A percentile compares a stretch with the other conserved stretches of the same genome.
Conservation (phyloP, 1,140 invertebrate species). For the Dinoponera quadriceps region DNA sequence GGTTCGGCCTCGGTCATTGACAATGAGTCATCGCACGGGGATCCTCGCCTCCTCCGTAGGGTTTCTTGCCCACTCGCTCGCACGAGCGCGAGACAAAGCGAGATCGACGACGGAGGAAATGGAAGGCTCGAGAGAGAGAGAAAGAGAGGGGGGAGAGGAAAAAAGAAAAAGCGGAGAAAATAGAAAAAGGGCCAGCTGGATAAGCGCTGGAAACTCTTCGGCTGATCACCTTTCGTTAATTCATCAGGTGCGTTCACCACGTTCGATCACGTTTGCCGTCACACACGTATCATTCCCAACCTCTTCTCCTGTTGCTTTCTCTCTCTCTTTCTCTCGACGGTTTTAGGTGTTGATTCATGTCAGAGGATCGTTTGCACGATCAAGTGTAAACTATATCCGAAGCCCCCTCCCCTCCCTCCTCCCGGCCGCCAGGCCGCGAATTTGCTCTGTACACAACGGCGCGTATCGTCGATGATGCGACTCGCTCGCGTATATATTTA, state of each 20-base stretch:
- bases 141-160: background rate
- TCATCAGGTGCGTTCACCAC: background rate
- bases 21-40: constrained; percentile 77
- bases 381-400: constrained; percentile 19
- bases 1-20: constrained; percentile 75
- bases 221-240: background rate
- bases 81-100: constrained; percentile 30
- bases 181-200: background rate
- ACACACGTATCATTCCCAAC: background rate
- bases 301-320: constrained; percentile 4
- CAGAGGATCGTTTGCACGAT: constrained; percentile 21
- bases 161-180: constrained; percentile 5
- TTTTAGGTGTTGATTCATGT: background rate
- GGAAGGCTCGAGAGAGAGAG: background rate
- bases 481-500: constrained; percentile 1
- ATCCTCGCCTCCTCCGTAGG: constrained; percentile 51
- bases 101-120: constrained; percentile 9
- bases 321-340: background rate
- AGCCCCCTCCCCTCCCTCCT: too few relatives aligned
- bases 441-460: constrained; percentile 24
- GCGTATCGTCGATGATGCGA: background rate
- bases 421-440: background rate
- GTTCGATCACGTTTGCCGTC: constrained; percentile 1
- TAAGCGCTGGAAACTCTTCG: background rate
- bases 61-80: constrained; percentile 58